Percentiles rank a stretch among this genome's conserved stretches.
Evolutionary conservation across 2,888 invertebrate species (phyloP).

Genomic region (Nomada goodeniana): DNA sequence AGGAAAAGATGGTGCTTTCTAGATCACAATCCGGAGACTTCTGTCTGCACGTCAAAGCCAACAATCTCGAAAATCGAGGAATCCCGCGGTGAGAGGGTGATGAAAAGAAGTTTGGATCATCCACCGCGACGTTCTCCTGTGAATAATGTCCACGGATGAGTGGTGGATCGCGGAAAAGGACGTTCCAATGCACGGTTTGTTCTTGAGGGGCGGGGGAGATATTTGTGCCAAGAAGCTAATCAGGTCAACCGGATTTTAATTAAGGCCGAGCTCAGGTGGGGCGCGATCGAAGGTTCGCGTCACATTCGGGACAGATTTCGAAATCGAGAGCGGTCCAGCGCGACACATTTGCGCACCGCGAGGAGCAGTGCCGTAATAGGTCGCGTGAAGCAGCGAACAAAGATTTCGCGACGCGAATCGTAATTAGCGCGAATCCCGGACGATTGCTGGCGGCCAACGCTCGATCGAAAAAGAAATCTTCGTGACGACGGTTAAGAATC

Average conservation of each 20-base stretch:
- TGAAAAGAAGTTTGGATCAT: background rate
- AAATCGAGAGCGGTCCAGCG: conserved; percentile 2
- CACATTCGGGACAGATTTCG: conserved; percentile 14
- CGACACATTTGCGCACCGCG: background rate
- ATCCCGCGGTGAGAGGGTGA: background rate
- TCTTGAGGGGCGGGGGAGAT: conserved; percentile 14
- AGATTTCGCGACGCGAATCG: background rate
- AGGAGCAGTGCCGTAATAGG: background rate
- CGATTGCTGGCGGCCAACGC: no score
- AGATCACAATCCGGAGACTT: conserved; percentile 25
- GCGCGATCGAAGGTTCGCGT: conserved; percentile 37
- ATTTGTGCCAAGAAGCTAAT: conserved; percentile 47
- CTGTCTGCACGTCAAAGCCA: no score
- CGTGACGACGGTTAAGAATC: no score
- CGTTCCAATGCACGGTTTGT: conserved; percentile 22
- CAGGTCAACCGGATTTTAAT: conserved; percentile 60
- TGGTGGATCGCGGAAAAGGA: conserved; percentile 29
- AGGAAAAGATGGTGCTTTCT: conserved; percentile 30
- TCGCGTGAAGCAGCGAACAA: no score
- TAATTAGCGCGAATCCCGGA: no score
- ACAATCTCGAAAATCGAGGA: no score
- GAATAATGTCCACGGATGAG: background rate
- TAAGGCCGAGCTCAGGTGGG: conserved; percentile 35
- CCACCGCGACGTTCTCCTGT: background rate
- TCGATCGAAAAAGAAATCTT: no score